phyloP scores from a whole-genome alignment of 2,888 invertebrate genomes.

The Salpingus planirostris region DNA sequence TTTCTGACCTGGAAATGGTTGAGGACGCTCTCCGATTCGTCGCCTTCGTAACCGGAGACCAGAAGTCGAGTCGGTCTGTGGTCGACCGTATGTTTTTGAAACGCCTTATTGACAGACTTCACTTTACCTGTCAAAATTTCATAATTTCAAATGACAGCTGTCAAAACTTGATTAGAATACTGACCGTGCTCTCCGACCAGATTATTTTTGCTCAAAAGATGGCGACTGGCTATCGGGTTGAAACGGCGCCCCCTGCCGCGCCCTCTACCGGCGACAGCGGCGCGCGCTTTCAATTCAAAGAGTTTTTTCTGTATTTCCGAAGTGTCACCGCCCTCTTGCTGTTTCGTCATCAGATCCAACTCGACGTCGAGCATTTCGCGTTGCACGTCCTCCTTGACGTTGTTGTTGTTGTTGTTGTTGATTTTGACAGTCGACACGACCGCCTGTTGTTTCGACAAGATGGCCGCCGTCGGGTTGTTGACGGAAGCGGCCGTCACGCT shows the following conservation, averaged over 20 bases:
- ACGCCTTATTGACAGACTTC: conserved; percentile 24
- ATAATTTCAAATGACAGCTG: conserved; percentile 1
- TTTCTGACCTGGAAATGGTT: conserved; percentile 76
- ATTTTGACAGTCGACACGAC: no score
- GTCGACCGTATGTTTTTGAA: conserved; percentile 58
- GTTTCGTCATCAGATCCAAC: conserved; percentile 80
- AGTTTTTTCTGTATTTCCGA: conserved; percentile 70
- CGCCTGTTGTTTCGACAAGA: no score
- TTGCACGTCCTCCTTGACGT: conserved; percentile 65
- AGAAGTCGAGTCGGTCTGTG: conserved; percentile 78
- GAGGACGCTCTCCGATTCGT: conserved; percentile 71
- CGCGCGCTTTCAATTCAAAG: conserved; percentile 56
- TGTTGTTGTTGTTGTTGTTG: conserved; percentile 16
- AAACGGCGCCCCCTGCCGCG: conserved; percentile 29
- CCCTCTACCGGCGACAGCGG: conserved; percentile 26
- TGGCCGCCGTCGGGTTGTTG: conserved; percentile 54
- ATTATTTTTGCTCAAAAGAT: conserved; percentile 37
- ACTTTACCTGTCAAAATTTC: conserved; percentile 15
- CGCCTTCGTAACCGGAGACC: conserved; percentile 78
- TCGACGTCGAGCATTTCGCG: conserved; percentile 88
- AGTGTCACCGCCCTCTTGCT: conserved; percentile 81
- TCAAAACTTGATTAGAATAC: not conserved
- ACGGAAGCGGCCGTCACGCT: conserved; percentile 36
- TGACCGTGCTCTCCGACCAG: no score
- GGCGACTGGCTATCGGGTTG: conserved; percentile 31